phyloP scores from a whole-genome alignment of 2,113 vertebrate species.

The Poecile atricapillus region DNA sequence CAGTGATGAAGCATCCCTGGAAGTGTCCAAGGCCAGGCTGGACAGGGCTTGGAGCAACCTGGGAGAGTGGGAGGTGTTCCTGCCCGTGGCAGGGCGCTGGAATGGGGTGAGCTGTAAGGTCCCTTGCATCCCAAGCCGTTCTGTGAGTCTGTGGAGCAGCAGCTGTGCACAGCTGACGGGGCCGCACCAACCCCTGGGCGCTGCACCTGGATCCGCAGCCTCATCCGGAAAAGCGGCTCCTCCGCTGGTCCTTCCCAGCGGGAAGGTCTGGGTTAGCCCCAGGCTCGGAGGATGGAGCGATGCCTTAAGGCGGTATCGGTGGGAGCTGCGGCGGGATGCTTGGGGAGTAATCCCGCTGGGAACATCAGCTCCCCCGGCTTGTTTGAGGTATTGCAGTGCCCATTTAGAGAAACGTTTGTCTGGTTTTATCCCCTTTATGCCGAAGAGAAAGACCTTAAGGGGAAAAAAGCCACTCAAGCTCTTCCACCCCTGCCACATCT shows the following conservation, averaged over 20 bases:
- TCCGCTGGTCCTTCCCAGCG: fast-evolving
- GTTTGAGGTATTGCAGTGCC: neutral
- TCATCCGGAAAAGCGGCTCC: fast-evolving
- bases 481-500: neutral
- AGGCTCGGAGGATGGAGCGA: fast-evolving
- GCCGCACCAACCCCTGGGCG: neutral
- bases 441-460: neutral
- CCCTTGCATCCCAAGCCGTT: neutral
- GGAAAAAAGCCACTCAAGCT: fast-evolving
- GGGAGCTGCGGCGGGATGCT: neutral
- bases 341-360: fast-evolving
- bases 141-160: neutral
- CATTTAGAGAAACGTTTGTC: fast-evolving
- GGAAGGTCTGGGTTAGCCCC: fast-evolving
- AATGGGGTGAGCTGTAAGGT: neutral
- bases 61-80: neutral
- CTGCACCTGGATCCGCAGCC: neutral
- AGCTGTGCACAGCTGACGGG: neutral
- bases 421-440: neutral
- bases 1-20: neutral
- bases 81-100: neutral
- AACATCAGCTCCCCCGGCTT: neutral
- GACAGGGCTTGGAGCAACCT: neutral
- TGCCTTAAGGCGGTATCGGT: fast-evolving
- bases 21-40: neutral